phyloP scores from a whole-genome alignment of 2,113 vertebrate genomes.

The Anolis sagrei region DNA sequence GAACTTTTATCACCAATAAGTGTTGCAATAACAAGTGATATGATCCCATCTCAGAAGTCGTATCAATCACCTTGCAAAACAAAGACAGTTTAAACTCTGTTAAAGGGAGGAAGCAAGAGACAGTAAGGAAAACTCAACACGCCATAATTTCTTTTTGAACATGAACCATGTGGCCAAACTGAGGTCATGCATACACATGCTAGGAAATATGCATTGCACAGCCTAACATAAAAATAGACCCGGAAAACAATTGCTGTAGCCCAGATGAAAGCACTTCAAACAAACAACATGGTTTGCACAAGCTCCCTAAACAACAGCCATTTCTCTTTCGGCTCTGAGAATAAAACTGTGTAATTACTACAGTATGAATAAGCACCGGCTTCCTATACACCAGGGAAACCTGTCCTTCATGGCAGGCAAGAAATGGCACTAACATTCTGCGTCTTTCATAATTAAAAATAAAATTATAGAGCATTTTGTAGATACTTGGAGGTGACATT shows the following conservation, averaged over 20 bases:
- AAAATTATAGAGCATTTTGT: not conserved
- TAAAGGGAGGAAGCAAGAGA: conserved; percentile 45
- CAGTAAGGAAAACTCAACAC: conserved; percentile 49
- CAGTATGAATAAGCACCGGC: not conserved
- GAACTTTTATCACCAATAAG: conserved; percentile 85
- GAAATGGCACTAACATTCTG: not conserved
- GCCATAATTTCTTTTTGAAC: conserved; percentile 56
- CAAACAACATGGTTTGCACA: not conserved
- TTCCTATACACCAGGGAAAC: not conserved
- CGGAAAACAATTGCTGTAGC: not conserved
- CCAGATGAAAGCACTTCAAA: not conserved
- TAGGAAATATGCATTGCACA: not conserved
- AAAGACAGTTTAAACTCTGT: conserved; percentile 60
- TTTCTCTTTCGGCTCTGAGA: not conserved
- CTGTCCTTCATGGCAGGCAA: not conserved
- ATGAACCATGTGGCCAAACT: conserved; percentile 29
- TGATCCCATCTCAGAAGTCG: conserved; percentile 76
- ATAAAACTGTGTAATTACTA: not conserved
- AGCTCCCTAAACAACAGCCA: not conserved
- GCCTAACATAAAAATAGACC: not conserved
- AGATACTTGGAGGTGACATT: not conserved
- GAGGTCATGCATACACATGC: fast-evolving
- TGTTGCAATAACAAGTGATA: conserved; percentile 84
- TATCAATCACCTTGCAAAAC: conserved; percentile 74
- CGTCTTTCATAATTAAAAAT: not conserved